phyloP scores from a whole-genome alignment of 2,113 vertebrate genomes.

The Strix aluco region DNA sequence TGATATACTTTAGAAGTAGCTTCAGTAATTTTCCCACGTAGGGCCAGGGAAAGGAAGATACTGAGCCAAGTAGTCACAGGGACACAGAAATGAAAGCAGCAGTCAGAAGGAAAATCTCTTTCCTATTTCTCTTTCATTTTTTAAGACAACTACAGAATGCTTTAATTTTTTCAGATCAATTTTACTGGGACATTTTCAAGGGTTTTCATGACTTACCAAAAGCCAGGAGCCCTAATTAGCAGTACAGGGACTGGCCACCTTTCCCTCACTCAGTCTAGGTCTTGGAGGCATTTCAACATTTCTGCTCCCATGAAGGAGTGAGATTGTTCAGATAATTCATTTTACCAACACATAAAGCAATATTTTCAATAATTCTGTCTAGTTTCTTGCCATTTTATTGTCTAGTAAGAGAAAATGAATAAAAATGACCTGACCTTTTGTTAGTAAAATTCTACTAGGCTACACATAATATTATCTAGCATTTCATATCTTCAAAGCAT shows the following conservation, averaged over 20 bases:
- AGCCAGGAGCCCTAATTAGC: neutral
- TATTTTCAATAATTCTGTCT: conserved; percentile 11
- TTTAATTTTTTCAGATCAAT: neutral
- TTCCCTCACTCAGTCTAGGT: neutral
- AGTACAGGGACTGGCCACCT: neutral
- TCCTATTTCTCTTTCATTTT: neutral
- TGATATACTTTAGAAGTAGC: neutral
- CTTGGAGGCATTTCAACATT: neutral
- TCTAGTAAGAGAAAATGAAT: neutral
- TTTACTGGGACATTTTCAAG: neutral
- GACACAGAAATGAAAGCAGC: neutral
- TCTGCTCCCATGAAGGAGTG: neutral
- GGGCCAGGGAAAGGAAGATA: neutral
- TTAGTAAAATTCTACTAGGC: neutral
- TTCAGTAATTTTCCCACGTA: neutral
- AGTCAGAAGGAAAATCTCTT: neutral
- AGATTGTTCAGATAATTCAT: neutral
- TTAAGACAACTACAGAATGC: neutral
- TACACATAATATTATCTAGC: neutral
- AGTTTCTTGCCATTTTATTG: neutral
- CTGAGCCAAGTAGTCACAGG: neutral
- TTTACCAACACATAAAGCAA: neutral
- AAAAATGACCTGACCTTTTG: neutral
- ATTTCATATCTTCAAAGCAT: neutral
- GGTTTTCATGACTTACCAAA: neutral